phyloP scores from a whole-genome alignment of 2,888 invertebrate species.

The Macrosiphum euphorbiae region DNA sequence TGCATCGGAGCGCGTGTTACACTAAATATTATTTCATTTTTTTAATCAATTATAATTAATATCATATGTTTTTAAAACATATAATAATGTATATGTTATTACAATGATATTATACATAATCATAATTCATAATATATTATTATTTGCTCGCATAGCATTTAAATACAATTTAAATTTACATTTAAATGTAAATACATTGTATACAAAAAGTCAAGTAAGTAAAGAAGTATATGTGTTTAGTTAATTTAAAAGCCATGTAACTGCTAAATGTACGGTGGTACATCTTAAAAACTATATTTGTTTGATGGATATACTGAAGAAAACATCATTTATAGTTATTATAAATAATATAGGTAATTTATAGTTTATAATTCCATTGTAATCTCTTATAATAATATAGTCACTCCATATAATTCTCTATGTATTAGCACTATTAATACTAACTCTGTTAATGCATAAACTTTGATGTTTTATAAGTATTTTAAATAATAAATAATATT shows the following conservation, averaged over 20 bases:
- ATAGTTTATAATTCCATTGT: background rate
- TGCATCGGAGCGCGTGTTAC: background rate
- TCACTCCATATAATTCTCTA: background rate
- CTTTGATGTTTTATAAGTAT: background rate
- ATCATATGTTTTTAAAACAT: background rate
- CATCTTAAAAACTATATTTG: background rate
- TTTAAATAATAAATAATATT: slow-evolving; percentile 15
- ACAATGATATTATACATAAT: background rate
- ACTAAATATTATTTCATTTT: background rate
- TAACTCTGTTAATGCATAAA: background rate
- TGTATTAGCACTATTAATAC: too few relatives aligned
- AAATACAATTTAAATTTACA: too few relatives aligned
- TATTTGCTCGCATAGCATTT: background rate
- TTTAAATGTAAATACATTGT: background rate
- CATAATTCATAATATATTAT: background rate
- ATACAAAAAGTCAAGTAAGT: background rate
- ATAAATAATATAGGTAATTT: background rate
- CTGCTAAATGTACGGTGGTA: too few relatives aligned
- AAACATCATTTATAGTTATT: background rate
- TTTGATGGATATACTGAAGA: background rate
- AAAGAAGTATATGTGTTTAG: background rate
- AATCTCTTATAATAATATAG: background rate
- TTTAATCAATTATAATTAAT: background rate
- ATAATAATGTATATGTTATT: background rate
- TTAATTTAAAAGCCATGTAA: background rate